Conservation (phyloP, 2,888 invertebrate genomes). For the Nemapogon koenigi region DNA sequence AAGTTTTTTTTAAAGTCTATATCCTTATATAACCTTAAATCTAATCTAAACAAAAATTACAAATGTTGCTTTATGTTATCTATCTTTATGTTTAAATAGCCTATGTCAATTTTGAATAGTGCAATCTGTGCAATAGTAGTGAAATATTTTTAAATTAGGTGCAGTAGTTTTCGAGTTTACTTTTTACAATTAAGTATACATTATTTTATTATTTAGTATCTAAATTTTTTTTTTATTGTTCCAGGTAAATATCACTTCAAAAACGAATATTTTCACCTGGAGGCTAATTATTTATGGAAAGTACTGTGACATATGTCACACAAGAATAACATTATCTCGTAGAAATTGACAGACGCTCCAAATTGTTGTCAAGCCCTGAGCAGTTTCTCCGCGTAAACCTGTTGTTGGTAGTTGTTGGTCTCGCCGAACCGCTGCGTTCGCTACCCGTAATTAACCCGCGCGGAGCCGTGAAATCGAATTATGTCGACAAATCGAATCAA, state of each 20-base stretch:
- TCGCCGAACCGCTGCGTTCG: slow-evolving; percentile 20
- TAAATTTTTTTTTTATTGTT: background rate
- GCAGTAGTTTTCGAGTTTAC: background rate
- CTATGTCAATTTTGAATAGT: no score
- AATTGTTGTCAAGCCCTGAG: slow-evolving; percentile 43
- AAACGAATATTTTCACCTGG: background rate
- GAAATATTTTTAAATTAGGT: no score
- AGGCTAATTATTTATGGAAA: background rate
- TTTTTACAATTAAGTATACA: background rate
- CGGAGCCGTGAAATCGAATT: slow-evolving; percentile 45
- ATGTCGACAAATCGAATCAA: slow-evolving; percentile 44
- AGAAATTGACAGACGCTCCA: slow-evolving; percentile 24
- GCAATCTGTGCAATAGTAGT: no score
- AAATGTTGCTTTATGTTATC: no score
- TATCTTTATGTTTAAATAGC: no score
- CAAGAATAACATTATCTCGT: background rate
- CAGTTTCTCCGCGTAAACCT: slow-evolving; percentile 52
- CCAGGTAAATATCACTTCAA: background rate
- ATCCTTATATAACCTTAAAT: no score
- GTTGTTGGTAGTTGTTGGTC: slow-evolving; percentile 20
- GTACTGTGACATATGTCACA: background rate
- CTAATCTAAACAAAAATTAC: no score
- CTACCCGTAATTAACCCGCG: slow-evolving; percentile 47
- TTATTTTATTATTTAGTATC: background rate
- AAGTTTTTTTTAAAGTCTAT: no score